These are phyloP conservation scores for Caenorhabditis brenneri DNA, from an alignment of 1,140 invertebrate species.

Conservation along the genomic window DNA sequence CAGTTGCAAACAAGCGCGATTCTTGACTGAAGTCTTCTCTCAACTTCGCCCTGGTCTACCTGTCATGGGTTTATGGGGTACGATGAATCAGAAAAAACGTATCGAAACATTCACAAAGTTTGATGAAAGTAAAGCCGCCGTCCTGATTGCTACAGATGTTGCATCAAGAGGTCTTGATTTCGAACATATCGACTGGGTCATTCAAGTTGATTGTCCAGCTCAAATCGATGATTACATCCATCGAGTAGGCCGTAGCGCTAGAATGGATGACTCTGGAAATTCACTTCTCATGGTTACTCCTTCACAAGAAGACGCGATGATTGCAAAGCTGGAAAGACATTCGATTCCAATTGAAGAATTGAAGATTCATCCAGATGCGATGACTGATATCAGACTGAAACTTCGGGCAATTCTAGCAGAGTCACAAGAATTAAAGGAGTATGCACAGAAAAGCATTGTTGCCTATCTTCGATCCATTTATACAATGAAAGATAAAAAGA, in stretches of 20 bases:
- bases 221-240: constrained; percentile 95
- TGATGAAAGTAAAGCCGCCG: constrained; percentile 82
- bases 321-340: not conserved
- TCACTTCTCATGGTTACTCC: constrained; percentile 42
- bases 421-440: constrained; percentile 64
- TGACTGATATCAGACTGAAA: constrained; percentile 63
- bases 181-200: constrained; percentile 92
- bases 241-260: constrained; percentile 53
- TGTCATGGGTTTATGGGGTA: constrained; percentile 86
- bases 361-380: constrained; percentile 53
- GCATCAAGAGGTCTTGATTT: constrained; percentile 95
- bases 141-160: constrained; percentile 96
- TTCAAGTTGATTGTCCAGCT: constrained; percentile 96
- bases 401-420: constrained; percentile 59
- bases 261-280: constrained; percentile 33
- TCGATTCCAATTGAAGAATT: constrained; percentile 28
- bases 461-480: constrained; percentile 66
- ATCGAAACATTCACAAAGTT: constrained; percentile 90
- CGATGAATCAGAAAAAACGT: constrained; percentile 86
- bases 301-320: not conserved
- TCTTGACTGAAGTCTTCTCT: constrained; percentile 86
- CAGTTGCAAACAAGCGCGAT: constrained; percentile 95
- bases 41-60: constrained; percentile 84
- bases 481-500: constrained; percentile 62
- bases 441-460: constrained; percentile 65